phyloP scores from a whole-genome alignment of 2,113 vertebrate genomes.

The Pitta sordida region DNA sequence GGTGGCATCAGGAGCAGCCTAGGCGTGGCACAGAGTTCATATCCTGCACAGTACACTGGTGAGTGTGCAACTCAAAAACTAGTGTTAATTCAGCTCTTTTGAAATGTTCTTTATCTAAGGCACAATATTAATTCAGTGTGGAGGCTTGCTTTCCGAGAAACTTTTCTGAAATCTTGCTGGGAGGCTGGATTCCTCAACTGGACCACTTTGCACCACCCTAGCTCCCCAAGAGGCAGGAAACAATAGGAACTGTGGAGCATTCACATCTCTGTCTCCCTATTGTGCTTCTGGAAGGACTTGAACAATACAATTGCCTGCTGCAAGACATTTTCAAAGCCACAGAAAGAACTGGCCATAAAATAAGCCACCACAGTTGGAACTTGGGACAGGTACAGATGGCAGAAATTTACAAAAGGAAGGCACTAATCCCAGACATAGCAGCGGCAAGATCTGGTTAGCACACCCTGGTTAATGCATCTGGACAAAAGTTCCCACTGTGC shows the following conservation, averaged over 20 bases:
- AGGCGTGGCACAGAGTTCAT: background rate
- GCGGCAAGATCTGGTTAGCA: background rate
- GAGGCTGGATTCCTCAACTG: background rate
- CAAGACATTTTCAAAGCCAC: background rate
- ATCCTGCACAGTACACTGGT: rapidly evolving
- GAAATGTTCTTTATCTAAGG: background rate
- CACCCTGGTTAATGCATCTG: background rate
- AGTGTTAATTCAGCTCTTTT: background rate
- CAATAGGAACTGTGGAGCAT: background rate
- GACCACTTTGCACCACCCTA: background rate
- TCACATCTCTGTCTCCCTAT: background rate
- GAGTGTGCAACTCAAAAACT: background rate
- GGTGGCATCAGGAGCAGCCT: background rate
- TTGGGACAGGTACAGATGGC: background rate
- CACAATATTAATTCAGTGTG: background rate
- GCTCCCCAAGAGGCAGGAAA: background rate
- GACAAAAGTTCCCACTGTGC: background rate
- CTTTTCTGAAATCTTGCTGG: background rate
- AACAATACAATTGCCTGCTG: background rate
- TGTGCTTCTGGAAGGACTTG: background rate
- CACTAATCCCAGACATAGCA: background rate
- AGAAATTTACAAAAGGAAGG: background rate
- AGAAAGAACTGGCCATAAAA: background rate
- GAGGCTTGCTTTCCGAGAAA: background rate
- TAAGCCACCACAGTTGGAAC: background rate